Evolutionary conservation across 2,113 vertebrate genomes (phyloP), one percentile per base, ranked within the genome.

Genomic region (Psilopsiagon aymara): DNA sequence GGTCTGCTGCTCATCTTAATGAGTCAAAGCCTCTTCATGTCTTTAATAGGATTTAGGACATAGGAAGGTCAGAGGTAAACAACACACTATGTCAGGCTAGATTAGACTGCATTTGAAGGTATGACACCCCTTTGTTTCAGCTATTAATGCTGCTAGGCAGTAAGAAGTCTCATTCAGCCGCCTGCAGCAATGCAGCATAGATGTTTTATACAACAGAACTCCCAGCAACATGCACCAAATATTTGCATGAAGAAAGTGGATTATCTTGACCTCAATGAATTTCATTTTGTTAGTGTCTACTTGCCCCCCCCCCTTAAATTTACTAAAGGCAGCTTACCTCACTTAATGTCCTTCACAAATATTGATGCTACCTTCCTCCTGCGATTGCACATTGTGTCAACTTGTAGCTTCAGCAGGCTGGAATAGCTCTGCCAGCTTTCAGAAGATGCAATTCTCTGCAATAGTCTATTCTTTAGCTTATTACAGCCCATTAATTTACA

Each of bases 11-110:
- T 95, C 70, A 82, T 90, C 82, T 13, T 82, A 71, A 83, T 33
- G 60, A 93, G 55, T 69, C 60, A 88, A 91, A 94, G 18, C 20
- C 37, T 94, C 79, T 83, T 86, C 71, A 27, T 44, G 31, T 71
- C 70, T 87, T 71, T 78, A 60, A 35, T 8, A 76, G 66, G 86
- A 90, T 77, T 92, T 82, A 57, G 31, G 86, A 73, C 29, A 15
- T 41, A 59, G 21, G 63, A n/a, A 94, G 92, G 88, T 86, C 92
- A 93, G 63, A 57, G 46, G 63, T 77, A 96, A 96, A 86, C 73
- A 84, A 68, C 41, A 31, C 29, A 60, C 28, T 33, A 52, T 28
- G 90, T 86, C 78, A 87, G 84, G 84, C 57, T 84, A 55, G 35
- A 94, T 94, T 64, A 94, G 52, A 76, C 71, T 85, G 90, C 27